Percentiles rank a stretch among this genome's conserved stretches.
These are phyloP conservation scores for Zootermopsis nevadensis DNA, from an alignment of 2,888 invertebrate species.

Conservation along the genomic window DNA sequence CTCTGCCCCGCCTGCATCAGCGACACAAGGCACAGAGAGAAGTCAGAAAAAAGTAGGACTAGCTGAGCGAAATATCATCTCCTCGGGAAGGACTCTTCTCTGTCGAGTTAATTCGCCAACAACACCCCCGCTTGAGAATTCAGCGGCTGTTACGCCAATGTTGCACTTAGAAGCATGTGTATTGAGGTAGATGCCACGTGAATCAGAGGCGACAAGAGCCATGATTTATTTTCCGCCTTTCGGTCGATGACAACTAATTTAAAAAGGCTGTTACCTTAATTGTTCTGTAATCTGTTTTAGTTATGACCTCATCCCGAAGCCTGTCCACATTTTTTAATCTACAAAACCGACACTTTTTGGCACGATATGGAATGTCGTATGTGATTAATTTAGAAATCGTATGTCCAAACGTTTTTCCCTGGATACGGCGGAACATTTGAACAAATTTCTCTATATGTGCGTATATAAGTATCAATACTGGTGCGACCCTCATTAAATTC, in stretches of 20 bases:
- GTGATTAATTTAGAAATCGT: slow-evolving; percentile 31
- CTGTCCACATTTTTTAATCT: slow-evolving; percentile 16
- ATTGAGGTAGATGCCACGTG: slow-evolving; percentile 24
- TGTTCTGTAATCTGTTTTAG: slow-evolving; percentile 52
- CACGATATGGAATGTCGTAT: slow-evolving; percentile 22
- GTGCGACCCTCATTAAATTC: too few relatives aligned
- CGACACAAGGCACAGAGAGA: not conserved
- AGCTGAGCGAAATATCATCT: too few relatives aligned
- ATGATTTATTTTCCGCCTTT: slow-evolving; percentile 28
- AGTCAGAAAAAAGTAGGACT: too few relatives aligned
- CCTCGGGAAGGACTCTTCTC: too few relatives aligned
- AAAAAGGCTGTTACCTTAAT: slow-evolving; percentile 52
- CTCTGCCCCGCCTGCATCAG: not conserved
- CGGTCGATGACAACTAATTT: slow-evolving; percentile 43
- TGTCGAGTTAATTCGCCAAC: too few relatives aligned
- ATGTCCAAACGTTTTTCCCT: not conserved
- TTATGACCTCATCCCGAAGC: not conserved
- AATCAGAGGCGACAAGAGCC: slow-evolving; percentile 11
- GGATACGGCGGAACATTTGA: not conserved
- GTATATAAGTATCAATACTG: too few relatives aligned
- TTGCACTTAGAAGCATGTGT: not conserved
- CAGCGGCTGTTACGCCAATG: not conserved
- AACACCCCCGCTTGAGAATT: too few relatives aligned
- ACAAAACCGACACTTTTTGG: slow-evolving; percentile 19
- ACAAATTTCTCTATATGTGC: not conserved